Conservation (phyloP, 2,797 vertebrate genomes). For the Pterois miles region DNA sequence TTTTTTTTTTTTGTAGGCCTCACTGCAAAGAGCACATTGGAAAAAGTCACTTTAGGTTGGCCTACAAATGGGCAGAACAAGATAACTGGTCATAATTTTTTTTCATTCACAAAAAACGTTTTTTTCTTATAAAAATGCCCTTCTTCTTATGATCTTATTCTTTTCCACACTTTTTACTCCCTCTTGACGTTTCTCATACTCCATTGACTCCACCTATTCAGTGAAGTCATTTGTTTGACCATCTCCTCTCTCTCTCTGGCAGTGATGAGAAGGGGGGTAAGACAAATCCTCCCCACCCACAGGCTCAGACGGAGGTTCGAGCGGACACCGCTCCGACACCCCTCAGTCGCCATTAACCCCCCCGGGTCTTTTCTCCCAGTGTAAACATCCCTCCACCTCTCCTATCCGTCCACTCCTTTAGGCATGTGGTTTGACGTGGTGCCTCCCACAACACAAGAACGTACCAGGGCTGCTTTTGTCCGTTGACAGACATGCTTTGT, state of each 20-base stretch:
- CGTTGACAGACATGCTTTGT: constrained; percentile 25
- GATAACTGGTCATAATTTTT: background rate
- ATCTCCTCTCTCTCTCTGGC: constrained; percentile 39
- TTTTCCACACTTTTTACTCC: background rate
- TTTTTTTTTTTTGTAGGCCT: constrained; percentile 2
- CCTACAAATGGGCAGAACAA: background rate
- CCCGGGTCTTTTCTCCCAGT: constrained; percentile 22
- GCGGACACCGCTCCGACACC: constrained; percentile 31
- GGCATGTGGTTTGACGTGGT: constrained; percentile 17
- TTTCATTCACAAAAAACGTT: background rate
- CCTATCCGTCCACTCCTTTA: constrained; percentile 34
- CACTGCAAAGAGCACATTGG: background rate
- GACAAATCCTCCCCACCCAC: constrained; percentile 48
- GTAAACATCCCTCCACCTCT: constrained; percentile 62
- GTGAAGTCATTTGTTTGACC: constrained; percentile 58
- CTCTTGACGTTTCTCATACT: constrained; percentile 17
- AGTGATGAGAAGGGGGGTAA: constrained; percentile 8
- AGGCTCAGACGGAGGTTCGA: constrained; percentile 12
- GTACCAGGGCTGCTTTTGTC: constrained; percentile 21
- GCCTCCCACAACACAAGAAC: constrained; percentile 32
- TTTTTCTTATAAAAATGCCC: background rate
- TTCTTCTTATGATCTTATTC: background rate
- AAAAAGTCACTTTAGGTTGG: constrained; percentile 3
- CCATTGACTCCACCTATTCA: constrained; percentile 41
- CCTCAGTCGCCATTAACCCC: constrained; percentile 36